Conservation (phyloP, 1,140 invertebrate species). For the Ditylenchus dipsaci region DNA sequence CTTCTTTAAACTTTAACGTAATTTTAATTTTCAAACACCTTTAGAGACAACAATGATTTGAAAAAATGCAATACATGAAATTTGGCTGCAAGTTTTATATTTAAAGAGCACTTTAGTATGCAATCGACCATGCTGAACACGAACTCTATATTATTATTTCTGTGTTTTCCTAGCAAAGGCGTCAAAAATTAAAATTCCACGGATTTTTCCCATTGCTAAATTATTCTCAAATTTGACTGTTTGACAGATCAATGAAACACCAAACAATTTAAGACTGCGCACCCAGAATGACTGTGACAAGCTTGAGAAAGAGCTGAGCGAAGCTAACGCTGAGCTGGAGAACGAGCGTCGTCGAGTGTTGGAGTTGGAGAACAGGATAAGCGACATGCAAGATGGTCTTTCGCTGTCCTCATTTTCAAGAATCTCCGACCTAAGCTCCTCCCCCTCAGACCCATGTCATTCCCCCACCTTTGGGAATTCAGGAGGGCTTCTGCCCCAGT, state of each 20-base stretch:
- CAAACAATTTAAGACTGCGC: slow-evolving; percentile 58
- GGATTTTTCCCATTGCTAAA: no score
- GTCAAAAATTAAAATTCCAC: no score
- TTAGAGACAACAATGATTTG: no score
- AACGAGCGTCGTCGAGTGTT: slow-evolving; percentile 71
- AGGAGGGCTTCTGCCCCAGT: slow-evolving; percentile 29
- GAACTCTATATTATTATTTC: no score
- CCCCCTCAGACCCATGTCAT: slow-evolving; percentile 48
- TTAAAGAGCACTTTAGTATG: no score
- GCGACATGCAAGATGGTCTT: slow-evolving; percentile 68
- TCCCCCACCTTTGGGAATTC: slow-evolving; percentile 26
- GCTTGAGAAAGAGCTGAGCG: slow-evolving; percentile 24
- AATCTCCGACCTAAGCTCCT: slow-evolving; percentile 5
- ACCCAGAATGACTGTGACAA: slow-evolving; percentile 79
- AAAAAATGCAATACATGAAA: no score
- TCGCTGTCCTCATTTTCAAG: slow-evolving; percentile 36
- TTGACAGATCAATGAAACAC: no score
- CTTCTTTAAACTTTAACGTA: no score
- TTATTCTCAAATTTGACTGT: not conserved
- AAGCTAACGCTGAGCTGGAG: slow-evolving; percentile 68
- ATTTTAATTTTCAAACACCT: no score
- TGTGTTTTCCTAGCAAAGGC: no score
- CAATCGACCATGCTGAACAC: no score
- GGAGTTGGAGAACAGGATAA: slow-evolving; percentile 71
- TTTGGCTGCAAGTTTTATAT: no score